These are phyloP conservation scores for Clarias laeviceps DNA, from an alignment of 2,797 vertebrate species.

Conservation along the genomic window DNA sequence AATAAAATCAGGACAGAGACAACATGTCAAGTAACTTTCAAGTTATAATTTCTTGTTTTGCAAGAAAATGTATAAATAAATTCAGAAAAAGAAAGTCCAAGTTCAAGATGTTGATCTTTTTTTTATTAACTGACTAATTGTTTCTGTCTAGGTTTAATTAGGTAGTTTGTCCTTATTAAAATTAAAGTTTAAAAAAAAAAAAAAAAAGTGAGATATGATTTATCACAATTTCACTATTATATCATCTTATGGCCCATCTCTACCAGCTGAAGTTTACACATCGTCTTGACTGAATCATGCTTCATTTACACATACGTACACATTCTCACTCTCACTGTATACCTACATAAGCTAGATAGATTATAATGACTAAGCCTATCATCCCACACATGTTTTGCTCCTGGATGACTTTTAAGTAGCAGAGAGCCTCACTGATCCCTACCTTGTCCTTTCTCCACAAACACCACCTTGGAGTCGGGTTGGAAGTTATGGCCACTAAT, in stretches of 20 bases:
- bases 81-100: not conserved
- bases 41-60: too few relatives aligned
- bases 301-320: not conserved
- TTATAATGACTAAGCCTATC: not conserved
- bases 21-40: not conserved
- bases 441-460: constrained; percentile 99
- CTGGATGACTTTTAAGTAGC: not conserved
- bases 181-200: too few relatives aligned
- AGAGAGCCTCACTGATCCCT: constrained; percentile 44
- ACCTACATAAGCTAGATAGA: not conserved
- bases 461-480: constrained; percentile 96
- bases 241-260: not conserved
- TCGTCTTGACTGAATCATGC: not conserved
- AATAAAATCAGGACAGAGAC: not conserved
- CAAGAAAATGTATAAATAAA: too few relatives aligned
- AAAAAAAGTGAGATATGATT: not conserved
- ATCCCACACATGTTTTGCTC: not conserved
- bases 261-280: not conserved
- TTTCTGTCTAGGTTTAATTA: not conserved
- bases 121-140: not conserved
- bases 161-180: not conserved
- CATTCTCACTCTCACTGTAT: not conserved
- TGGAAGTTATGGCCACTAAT: constrained; percentile 96
- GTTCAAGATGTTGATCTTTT: not conserved
- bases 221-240: not conserved